Evolutionary conservation across 1,140 invertebrate genomes (phyloP).

Genomic region (Physella acuta): DNA sequence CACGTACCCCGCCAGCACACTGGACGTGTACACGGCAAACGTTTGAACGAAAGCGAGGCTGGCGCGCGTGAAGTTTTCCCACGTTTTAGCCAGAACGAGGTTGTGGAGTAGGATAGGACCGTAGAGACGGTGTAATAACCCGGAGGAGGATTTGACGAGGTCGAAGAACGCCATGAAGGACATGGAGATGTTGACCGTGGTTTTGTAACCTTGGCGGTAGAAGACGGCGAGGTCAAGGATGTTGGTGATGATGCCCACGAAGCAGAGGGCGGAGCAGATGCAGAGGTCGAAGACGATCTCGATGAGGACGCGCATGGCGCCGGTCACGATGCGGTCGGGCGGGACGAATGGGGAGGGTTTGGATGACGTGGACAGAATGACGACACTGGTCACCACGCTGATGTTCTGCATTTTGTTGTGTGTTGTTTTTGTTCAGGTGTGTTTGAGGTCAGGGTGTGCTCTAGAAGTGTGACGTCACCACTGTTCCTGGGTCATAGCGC

Average conservation of each 20-base stretch:
- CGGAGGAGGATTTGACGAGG: not conserved
- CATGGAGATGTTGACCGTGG: conserved; percentile 8
- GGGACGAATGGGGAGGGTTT: not conserved
- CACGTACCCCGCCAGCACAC: conserved; percentile 13
- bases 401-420: too few species aligned
- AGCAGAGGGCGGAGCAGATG: not conserved
- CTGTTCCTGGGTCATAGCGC: too few species aligned
- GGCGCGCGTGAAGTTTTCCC: conserved; percentile 2
- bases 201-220: conserved; percentile 3
- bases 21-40: not conserved
- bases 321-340: not conserved
- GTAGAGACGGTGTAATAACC: not conserved
- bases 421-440: too few species aligned
- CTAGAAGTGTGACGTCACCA: too few species aligned
- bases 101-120: not conserved
- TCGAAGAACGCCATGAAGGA: conserved; percentile 11
- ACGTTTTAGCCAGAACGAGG: not conserved
- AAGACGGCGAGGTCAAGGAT: conserved; percentile 8
- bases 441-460: too few species aligned
- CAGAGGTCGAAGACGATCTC: conserved; percentile 11
- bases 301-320: not conserved
- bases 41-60: not conserved
- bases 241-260: conserved; percentile 7
- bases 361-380: not conserved
- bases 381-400: too few species aligned